A percentile compares a stretch with the other conserved stretches of the same genome.
These are phyloP conservation scores for Heliconius melpomene DNA, from an alignment of 1,140 invertebrate genomes.

Conservation along the genomic window DNA sequence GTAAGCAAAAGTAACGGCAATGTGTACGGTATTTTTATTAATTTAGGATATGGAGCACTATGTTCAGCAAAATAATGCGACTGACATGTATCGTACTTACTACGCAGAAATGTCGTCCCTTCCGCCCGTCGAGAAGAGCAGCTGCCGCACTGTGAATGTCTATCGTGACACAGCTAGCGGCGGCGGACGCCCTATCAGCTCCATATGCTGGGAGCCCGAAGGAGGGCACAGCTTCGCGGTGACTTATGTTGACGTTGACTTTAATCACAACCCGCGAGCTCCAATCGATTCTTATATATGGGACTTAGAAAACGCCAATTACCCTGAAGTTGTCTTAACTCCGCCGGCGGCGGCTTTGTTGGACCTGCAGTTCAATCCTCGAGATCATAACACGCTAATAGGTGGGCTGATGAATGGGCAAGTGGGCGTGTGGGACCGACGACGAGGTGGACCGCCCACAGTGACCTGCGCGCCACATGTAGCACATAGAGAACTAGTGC, in stretches of 20 bases:
- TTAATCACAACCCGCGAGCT: constrained; percentile 80
- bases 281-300: constrained; percentile 90
- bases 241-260: constrained; percentile 91
- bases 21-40: background rate
- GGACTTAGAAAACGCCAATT: constrained; percentile 96
- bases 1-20: background rate
- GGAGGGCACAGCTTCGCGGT: constrained; percentile 88
- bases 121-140: constrained; percentile 84
- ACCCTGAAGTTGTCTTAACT: constrained; percentile 87
- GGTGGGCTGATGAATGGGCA: constrained; percentile 62
- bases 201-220: constrained; percentile 94
- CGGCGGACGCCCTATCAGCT: constrained; percentile 87
- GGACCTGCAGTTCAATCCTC: constrained; percentile 93
- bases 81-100: constrained; percentile 95
- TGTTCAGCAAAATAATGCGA: constrained; percentile 94
- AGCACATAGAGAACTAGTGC: constrained; percentile 90
- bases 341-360: constrained; percentile 87
- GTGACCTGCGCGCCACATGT: constrained; percentile 83
- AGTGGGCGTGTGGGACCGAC: constrained; percentile 89
- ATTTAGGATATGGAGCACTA: constrained; percentile 91
- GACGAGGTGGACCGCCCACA: constrained; percentile 85
- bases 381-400: constrained; percentile 89
- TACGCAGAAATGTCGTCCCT: constrained; percentile 85
- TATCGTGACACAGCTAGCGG: constrained; percentile 60
- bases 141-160: constrained; percentile 81